These are phyloP conservation scores for Megalops cyprinoides DNA, from an alignment of 2,797 vertebrate genomes.

Conservation along the genomic window DNA sequence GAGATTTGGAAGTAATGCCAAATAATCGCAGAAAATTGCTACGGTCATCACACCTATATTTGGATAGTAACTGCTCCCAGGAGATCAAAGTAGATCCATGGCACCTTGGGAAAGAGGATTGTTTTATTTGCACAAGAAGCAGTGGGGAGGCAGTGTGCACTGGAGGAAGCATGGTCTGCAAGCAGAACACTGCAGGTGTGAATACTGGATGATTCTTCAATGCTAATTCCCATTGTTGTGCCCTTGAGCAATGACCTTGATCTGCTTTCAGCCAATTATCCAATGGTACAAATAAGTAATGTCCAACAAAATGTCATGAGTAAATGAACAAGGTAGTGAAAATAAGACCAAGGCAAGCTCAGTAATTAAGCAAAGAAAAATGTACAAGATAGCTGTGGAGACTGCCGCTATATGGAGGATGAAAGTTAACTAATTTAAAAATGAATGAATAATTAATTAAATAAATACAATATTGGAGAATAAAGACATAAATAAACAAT, in stretches of 20 bases:
- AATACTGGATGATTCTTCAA: neutral
- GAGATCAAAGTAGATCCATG: neutral
- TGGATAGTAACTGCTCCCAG: neutral
- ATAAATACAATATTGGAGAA: no score
- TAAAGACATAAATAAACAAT: no score
- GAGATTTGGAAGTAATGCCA: conserved; percentile 21
- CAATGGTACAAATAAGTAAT: no score
- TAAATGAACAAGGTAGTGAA: no score
- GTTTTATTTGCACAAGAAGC: neutral
- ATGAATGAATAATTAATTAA: no score
- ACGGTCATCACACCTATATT: conserved; percentile 14
- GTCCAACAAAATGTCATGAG: no score
- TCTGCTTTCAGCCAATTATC: neutral
- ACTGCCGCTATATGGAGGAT: no score
- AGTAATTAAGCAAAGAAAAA: no score
- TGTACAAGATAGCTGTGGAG: no score
- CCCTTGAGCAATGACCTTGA: no score
- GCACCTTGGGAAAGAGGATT: neutral
- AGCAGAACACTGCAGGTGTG: neutral
- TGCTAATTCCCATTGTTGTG: neutral
- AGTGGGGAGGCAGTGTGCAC: neutral
- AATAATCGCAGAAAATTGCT: conserved; percentile 10
- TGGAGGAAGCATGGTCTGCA: neutral
- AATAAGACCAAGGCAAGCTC: no score
- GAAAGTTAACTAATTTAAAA: no score